Evolutionary conservation across 2,797 vertebrate genomes (phyloP).

Genomic region (Lepilemur ruficaudatus): DNA sequence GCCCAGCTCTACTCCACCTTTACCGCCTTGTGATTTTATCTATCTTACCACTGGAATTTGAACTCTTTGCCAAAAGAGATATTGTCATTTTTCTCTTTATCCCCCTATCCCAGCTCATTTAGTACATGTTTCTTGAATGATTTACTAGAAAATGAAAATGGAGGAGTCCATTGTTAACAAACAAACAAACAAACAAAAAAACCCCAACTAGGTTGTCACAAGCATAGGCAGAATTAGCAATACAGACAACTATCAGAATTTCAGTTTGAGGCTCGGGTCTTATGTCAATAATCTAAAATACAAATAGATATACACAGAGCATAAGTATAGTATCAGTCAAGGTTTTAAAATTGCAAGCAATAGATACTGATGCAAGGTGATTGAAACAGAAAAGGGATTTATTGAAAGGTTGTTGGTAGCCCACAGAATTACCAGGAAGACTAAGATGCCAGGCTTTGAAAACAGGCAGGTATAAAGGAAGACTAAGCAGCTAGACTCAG

Average conservation of each 20-base stretch:
- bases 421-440: constrained; percentile 34
- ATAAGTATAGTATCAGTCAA: background rate
- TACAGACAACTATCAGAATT: background rate
- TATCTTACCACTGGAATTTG: background rate
- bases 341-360: constrained; percentile 1
- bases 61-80: background rate
- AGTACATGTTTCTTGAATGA: background rate
- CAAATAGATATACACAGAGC: background rate
- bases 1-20: background rate
- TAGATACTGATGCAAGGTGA: background rate
- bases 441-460: constrained; percentile 29
- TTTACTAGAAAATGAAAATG: constrained; percentile 37
- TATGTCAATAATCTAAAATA: constrained; percentile 3
- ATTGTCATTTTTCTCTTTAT: background rate
- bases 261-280: background rate
- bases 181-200: background rate
- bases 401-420: constrained; percentile 2
- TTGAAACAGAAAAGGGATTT: constrained; percentile 2
- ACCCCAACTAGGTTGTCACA: background rate
- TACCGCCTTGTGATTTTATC: background rate
- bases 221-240: background rate
- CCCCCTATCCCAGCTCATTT: background rate
- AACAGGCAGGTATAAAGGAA: constrained; percentile 30
- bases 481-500: background rate
- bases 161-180: background rate